These are phyloP conservation scores for Blomia tropicalis DNA, from an alignment of 2,888 invertebrate species.

Conservation along the genomic window DNA sequence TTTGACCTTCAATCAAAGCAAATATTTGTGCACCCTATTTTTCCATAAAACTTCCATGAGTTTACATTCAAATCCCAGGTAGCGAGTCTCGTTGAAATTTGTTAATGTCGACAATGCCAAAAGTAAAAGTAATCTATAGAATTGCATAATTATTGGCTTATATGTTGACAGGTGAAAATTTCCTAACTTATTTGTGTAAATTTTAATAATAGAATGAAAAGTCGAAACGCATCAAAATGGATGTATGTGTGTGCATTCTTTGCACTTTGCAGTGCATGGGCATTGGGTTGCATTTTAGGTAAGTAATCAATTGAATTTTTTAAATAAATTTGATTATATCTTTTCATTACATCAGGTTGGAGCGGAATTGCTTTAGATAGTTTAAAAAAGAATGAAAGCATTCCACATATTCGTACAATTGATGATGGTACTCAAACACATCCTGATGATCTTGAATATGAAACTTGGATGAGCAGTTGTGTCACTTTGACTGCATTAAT, in stretches of 20 bases:
- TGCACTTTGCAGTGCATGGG: slow-evolving; percentile 69
- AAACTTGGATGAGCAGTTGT: slow-evolving; percentile 69
- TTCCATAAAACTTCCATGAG: no score
- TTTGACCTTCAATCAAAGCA: no score
- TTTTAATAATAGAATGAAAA: not conserved
- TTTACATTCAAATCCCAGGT: no score
- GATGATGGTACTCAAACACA: not conserved
- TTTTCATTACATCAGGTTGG: slow-evolving; percentile 41
- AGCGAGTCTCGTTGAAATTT: no score
- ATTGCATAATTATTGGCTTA: no score
- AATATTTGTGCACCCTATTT: no score
- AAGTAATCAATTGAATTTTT: not conserved
- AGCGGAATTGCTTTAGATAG: slow-evolving; percentile 65
- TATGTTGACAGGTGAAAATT: no score
- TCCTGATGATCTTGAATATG: not conserved
- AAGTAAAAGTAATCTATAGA: no score
- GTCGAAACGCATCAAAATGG: not conserved
- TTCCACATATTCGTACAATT: slow-evolving; percentile 2
- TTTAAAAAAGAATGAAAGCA: slow-evolving; percentile 40
- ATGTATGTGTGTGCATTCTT: slow-evolving; percentile 53
- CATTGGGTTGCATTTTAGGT: slow-evolving; percentile 66
- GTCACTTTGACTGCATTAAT: slow-evolving; percentile 69
- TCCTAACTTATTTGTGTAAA: no score
- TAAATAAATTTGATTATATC: not conserved
- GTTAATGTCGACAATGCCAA: no score